Evolutionary conservation across 30 jellyfish, hydroid and myxozoan genomes (phyloP).

Genomic region (Hydractinia symbiolongicarpus): DNA sequence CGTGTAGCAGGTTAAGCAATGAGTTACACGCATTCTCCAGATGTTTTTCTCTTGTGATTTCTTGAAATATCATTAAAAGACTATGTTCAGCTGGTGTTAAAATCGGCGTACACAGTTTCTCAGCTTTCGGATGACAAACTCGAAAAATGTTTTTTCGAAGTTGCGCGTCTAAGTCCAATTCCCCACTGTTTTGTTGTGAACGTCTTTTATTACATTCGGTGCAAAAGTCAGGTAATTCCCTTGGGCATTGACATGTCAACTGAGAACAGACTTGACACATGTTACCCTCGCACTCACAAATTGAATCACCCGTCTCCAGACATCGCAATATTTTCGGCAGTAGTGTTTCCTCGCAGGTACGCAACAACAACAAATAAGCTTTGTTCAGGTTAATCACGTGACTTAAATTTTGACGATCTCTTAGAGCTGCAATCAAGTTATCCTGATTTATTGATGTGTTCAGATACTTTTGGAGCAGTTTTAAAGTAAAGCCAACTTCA

Average conservation of each 20-base stretch:
- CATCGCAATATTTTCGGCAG: constrained; percentile 15
- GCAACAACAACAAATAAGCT: constrained; percentile 2
- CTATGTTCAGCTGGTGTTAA: neutral
- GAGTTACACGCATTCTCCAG: too few relatives aligned
- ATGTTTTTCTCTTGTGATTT: neutral
- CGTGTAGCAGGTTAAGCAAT: neutral
- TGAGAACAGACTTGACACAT: neutral
- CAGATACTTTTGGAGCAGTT: constrained; percentile 5
- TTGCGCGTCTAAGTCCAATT: neutral
- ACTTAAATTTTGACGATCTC: constrained; percentile 8
- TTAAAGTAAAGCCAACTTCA: constrained; percentile 11
- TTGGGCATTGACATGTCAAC: neutral
- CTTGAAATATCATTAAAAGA: neutral
- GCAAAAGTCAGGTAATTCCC: too few relatives aligned
- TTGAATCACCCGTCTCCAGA: neutral
- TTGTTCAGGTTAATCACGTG: neutral
- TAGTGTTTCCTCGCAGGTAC: neutral
- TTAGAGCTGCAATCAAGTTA: neutral
- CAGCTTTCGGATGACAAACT: neutral
- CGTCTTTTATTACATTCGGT: neutral
- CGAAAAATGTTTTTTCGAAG: neutral
- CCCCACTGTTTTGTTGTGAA: neutral
- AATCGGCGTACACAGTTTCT: neutral
- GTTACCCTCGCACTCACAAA: constrained; percentile 8
- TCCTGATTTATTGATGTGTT: neutral